Percentiles rank a stretch among this genome's conserved stretches.
phyloP scores from a whole-genome alignment of 2,888 invertebrate species.

The Euclidia mi region DNA sequence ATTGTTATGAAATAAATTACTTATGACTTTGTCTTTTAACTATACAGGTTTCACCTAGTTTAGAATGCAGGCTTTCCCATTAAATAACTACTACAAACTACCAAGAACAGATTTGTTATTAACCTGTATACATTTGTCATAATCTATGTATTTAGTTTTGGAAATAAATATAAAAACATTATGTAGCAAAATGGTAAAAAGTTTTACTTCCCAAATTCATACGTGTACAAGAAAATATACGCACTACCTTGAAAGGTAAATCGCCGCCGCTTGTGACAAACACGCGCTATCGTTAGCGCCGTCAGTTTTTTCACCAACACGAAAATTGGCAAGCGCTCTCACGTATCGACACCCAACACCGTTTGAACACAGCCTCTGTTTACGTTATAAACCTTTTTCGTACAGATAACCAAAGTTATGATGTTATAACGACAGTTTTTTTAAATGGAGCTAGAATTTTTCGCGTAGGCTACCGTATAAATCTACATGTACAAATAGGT shows the following conservation, averaged over 20 bases:
- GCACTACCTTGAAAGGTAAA: neutral
- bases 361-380: conserved; percentile 7
- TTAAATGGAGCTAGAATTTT: conserved; percentile 6
- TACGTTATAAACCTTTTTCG: conserved; percentile 12
- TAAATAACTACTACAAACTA: too few relatives aligned
- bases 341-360: conserved; percentile 22
- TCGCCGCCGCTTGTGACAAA: neutral
- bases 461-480: neutral
- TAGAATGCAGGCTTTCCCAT: too few relatives aligned
- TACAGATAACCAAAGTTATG: conserved; percentile 14
- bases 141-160: too few relatives aligned
- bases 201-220: too few relatives aligned
- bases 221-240: too few relatives aligned
- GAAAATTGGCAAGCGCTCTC: conserved; percentile 7
- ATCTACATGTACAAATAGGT: conserved; percentile 5
- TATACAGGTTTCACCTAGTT: too few relatives aligned
- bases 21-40: too few relatives aligned
- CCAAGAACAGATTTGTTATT: too few relatives aligned
- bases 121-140: too few relatives aligned
- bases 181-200: too few relatives aligned
- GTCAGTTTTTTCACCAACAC: conserved; percentile 26
- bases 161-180: too few relatives aligned
- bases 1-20: too few relatives aligned
- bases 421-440: conserved; percentile 11
- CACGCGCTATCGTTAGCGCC: conserved; percentile 1